Base-by-base conservation (phyloP, 2,797 vertebrate species). In the Coendou prehensilis region DNA sequence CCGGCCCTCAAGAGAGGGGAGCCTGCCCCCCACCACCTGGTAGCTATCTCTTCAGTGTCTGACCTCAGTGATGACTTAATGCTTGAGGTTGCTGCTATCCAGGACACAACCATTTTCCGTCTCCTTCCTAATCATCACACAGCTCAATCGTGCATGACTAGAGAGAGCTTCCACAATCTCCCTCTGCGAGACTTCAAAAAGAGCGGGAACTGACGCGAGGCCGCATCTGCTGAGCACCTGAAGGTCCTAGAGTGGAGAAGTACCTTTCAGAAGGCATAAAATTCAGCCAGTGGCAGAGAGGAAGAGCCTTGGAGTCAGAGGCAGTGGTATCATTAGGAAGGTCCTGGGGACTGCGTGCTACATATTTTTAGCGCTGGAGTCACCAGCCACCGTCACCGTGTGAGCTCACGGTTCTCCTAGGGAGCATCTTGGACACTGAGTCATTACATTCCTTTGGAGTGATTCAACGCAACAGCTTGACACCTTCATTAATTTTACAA, bases 391-490 rank as follows among this genome's bases (percentile, higher is more conserved):
- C 18, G 63, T 96, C 97, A 87, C 7, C 0, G 41, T 54, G 92
- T 96, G 95, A 96, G 97, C 96, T 96, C 96, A 97, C 88, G 0
- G 93, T 94, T 96, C 91, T 97, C 94, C 71, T 92, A 30, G 91
- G 93, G 97, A 97, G 97, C 98, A 89, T 95, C 97, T 82, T 95
- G 97, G 98, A 96, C 97, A 89, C 95, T 54, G 91, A 98, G 96
- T 96, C 97, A 94, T 97, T 95, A 20, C 98, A 98, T 98, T 98
- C 98, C 97, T 97, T 90, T 63, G 89, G 96, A 89, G 88, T 98
- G 98, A 98, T 97, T 97, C 97, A 97, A 52, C 97, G 96, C 97
- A 96, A 50, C 97, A 94, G 96, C 98, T 97, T 97, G 98, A 97
- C 97, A 98, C 97, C 97, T 97, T 97, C 96, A 82, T 97, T 97